A percentile compares a stretch with the other conserved stretches of the same genome.
These are phyloP conservation scores for Tethea ocularis DNA, from an alignment of 2,888 invertebrate genomes.

Conservation along the genomic window DNA sequence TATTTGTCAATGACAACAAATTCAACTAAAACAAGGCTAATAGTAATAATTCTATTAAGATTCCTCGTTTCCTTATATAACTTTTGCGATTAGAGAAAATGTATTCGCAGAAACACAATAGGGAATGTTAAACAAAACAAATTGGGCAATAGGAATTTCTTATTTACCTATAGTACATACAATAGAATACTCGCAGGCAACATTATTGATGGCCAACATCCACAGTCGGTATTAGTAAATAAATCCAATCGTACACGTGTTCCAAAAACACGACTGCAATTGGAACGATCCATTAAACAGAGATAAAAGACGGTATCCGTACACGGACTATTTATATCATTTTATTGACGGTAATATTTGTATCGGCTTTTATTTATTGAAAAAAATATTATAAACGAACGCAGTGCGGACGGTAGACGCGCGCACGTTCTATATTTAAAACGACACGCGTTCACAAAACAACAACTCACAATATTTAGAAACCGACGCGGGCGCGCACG, in stretches of 20 bases:
- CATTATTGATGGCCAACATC: constrained; percentile 21
- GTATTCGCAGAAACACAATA: background rate
- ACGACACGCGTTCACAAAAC: constrained; percentile 68
- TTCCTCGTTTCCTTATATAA: background rate
- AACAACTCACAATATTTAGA: constrained; percentile 71
- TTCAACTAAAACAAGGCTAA: background rate
- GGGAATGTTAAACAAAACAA: background rate
- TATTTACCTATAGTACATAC: background rate
- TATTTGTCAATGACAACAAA: background rate
- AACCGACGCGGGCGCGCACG: constrained; percentile 64
- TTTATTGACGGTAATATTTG: constrained; percentile 75
- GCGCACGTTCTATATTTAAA: constrained; percentile 69
- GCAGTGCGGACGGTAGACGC: constrained; percentile 62
- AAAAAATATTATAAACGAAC: constrained; percentile 53
- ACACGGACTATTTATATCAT: constrained; percentile 54
- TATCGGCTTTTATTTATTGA: constrained; percentile 69
- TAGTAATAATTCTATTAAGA: background rate
- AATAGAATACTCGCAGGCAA: constrained; percentile 1
- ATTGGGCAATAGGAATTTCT: background rate
- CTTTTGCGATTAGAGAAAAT: no score
- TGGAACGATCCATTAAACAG: constrained; percentile 54
- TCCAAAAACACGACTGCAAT: constrained; percentile 30
- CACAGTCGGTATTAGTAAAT: constrained; percentile 32
- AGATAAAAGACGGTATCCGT: constrained; percentile 54
- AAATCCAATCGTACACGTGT: constrained; percentile 31